A percentile compares a stretch with the other conserved stretches of the same genome.
These are phyloP conservation scores for Neogobius melanostomus DNA, from an alignment of 2,113 vertebrate species.

Conservation along the genomic window DNA sequence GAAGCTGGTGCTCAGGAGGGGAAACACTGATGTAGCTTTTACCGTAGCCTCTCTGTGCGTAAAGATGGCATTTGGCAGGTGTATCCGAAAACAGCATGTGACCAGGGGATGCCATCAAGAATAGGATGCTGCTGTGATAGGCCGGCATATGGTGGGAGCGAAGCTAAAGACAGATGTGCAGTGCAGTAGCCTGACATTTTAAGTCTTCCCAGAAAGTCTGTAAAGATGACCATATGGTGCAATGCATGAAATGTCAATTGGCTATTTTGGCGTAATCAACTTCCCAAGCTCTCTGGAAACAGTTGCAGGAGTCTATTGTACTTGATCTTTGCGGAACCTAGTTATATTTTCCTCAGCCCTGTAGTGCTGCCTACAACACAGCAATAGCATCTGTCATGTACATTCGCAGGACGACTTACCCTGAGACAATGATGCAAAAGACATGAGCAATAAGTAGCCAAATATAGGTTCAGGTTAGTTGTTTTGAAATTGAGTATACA, in stretches of 20 bases:
- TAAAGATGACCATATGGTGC: not conserved
- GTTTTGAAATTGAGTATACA: not conserved
- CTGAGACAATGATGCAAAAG: not conserved
- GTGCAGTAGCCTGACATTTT: not conserved
- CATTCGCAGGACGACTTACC: not conserved
- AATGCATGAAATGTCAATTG: conserved; percentile 1
- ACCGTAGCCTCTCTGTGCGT: not conserved
- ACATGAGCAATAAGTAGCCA: not conserved
- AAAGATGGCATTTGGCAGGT: not conserved
- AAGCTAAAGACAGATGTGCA: conserved; percentile 3
- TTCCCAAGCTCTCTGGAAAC: not conserved
- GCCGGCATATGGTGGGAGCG: not conserved
- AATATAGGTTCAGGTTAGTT: not conserved
- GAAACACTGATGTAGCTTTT: not conserved
- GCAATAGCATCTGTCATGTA: not conserved
- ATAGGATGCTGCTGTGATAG: not conserved
- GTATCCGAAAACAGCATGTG: not conserved
- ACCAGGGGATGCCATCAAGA: not conserved
- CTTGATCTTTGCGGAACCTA: not conserved
- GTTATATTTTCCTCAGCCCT: not conserved
- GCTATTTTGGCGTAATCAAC: not conserved
- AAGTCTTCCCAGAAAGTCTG: not conserved
- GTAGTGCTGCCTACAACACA: not conserved
- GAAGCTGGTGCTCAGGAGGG: conserved; percentile 13
- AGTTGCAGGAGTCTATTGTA: not conserved